phyloP scores from a whole-genome alignment of 2,797 vertebrate genomes.

The Cebuella pygmaea region DNA sequence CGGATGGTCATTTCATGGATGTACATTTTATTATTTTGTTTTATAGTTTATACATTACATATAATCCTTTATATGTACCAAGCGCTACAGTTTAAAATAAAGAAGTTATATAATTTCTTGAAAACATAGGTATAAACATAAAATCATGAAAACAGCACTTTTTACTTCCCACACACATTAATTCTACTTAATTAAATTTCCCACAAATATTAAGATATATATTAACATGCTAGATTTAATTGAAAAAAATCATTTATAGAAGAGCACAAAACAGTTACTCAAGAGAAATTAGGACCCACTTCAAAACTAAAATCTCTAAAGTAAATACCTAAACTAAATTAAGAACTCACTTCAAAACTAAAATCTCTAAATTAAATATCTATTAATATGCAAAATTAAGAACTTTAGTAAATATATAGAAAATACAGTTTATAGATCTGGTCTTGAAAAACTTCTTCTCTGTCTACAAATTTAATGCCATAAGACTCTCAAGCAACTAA shows the following conservation, averaged over 20 bases:
- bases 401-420: not conserved
- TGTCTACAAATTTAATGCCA: not conserved
- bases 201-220: not conserved
- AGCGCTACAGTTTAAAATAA: not conserved
- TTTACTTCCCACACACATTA: not conserved
- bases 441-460: not conserved
- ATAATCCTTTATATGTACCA: not conserved
- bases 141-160: not conserved
- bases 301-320: not conserved
- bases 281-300: constrained; percentile 15
- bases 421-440: not conserved
- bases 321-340: not conserved
- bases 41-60: not conserved
- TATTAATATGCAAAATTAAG: not conserved
- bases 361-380: not conserved
- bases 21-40: not conserved
- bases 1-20: not conserved
- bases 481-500: not conserved
- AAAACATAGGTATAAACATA: constrained; percentile 35
- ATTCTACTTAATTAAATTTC: not conserved
- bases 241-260: not conserved
- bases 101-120: not conserved
- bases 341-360: constrained; percentile 27
- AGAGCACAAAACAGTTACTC: not conserved
- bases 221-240: not conserved